A percentile compares a stretch with the other conserved stretches of the same genome.
Evolutionary conservation across 2,797 vertebrate genomes (phyloP).

Genomic region (Acrossocheilus fasciatus): DNA sequence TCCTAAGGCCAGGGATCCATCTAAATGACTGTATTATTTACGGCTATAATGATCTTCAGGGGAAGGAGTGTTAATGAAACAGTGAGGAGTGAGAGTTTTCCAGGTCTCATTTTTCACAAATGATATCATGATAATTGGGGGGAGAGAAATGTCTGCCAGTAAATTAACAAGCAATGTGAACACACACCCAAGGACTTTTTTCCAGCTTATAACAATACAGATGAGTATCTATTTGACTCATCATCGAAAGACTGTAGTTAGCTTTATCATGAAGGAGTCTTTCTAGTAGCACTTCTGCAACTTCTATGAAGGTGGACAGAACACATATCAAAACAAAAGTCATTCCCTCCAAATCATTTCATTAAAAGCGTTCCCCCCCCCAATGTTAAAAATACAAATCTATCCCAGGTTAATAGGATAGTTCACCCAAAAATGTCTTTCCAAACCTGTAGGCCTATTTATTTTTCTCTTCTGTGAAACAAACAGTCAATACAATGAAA

Average conservation of each 20-base stretch:
- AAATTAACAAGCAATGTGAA: constrained; percentile 19
- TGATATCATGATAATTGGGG: constrained; percentile 36
- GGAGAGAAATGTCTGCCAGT: constrained; percentile 16
- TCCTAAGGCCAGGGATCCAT: constrained; percentile 37
- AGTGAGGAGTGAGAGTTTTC: constrained; percentile 41
- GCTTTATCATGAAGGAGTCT: neutral
- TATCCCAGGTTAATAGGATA: neutral
- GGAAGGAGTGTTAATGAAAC: constrained; percentile 42
- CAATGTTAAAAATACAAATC: neutral
- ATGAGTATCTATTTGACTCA: constrained; percentile 28
- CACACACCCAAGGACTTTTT: constrained; percentile 18
- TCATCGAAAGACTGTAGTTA: constrained; percentile 4
- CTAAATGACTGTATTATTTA: constrained; percentile 45
- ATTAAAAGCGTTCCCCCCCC: neutral
- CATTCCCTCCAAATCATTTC: neutral
- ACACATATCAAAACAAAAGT: neutral
- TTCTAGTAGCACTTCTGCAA: constrained; percentile 14
- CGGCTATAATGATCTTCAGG: constrained; percentile 31
- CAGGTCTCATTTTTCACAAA: constrained; percentile 32
- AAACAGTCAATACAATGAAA: neutral
- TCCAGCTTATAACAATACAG: constrained; percentile 12
- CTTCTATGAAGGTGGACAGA: neutral
- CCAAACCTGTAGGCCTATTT: neutral
- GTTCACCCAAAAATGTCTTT: neutral
- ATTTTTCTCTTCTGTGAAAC: neutral